phyloP scores from a whole-genome alignment of 2,113 vertebrate species.

The Tupaia chinensis region DNA sequence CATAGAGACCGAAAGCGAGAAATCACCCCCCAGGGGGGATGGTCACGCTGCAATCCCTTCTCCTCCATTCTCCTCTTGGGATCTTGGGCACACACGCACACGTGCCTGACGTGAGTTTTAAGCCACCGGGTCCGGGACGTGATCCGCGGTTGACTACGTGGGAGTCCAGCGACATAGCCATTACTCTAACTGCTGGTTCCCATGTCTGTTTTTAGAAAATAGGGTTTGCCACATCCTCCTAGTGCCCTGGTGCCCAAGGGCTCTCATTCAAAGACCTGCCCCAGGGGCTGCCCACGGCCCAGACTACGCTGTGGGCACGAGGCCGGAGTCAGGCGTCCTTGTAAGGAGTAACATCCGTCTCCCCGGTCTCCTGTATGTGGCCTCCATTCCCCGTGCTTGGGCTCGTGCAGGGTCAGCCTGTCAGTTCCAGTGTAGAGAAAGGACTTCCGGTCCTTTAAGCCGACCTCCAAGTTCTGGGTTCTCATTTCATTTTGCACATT shows the following conservation, averaged over 20 bases:
- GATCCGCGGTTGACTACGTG: too few relatives aligned
- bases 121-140: too few relatives aligned
- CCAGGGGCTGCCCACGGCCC: not conserved
- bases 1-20: too few relatives aligned
- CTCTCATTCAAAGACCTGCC: not conserved
- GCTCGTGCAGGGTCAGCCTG: not conserved
- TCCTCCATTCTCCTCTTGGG: too few relatives aligned
- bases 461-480: not conserved
- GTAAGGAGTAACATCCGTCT: not conserved
- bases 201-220: not conserved
- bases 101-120: too few relatives aligned
- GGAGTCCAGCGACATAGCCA: too few relatives aligned
- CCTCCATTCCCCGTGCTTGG: not conserved
- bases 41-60: too few relatives aligned
- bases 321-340: not conserved
- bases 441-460: not conserved
- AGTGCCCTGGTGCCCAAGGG: too few relatives aligned
- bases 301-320: not conserved
- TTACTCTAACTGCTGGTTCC: too few relatives aligned
- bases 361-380: not conserved
- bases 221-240: not conserved
- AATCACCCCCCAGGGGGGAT: too few relatives aligned
- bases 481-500: not conserved
- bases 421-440: not conserved
- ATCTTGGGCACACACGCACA: too few relatives aligned